Conservation (phyloP, 1,140 invertebrate species). For the Musca domestica region DNA sequence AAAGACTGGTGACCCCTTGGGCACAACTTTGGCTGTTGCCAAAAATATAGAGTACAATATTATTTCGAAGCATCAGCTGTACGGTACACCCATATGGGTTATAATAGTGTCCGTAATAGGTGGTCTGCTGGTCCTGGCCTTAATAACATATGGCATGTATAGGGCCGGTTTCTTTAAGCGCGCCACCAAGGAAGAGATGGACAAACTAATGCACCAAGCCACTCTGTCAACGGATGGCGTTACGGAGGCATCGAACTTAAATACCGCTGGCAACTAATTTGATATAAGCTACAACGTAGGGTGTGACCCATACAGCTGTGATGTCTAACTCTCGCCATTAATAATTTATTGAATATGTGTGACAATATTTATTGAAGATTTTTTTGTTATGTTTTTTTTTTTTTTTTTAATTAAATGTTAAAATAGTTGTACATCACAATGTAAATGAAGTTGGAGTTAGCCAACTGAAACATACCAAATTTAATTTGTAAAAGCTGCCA, state of each 20-base stretch:
- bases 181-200: slow-evolving; percentile 19
- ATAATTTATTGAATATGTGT: too few species aligned
- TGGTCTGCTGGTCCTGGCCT: slow-evolving; percentile 23
- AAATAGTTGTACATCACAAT: too few species aligned
- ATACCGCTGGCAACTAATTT: slow-evolving; percentile 7
- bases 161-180: slow-evolving; percentile 26
- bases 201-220: slow-evolving; percentile 34
- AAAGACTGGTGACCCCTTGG: slow-evolving; percentile 34
- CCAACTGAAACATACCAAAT: too few species aligned
- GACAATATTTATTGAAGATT: too few species aligned
- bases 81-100: slow-evolving; percentile 27
- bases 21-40: slow-evolving; percentile 31
- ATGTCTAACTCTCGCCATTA: too few species aligned
- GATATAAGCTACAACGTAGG: too few species aligned
- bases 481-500: too few species aligned
- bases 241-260: slow-evolving; percentile 46
- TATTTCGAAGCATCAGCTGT: slow-evolving; percentile 45
- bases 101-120: slow-evolving; percentile 24
- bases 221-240: slow-evolving; percentile 29
- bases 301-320: too few species aligned
- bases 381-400: too few species aligned
- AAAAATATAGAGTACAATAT: slow-evolving; percentile 44
- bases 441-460: too few species aligned
- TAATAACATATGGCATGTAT: slow-evolving; percentile 4
- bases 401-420: too few species aligned